Evolutionary conservation across 2,888 invertebrate species (phyloP).

Genomic region (Dugesia japonica): DNA sequence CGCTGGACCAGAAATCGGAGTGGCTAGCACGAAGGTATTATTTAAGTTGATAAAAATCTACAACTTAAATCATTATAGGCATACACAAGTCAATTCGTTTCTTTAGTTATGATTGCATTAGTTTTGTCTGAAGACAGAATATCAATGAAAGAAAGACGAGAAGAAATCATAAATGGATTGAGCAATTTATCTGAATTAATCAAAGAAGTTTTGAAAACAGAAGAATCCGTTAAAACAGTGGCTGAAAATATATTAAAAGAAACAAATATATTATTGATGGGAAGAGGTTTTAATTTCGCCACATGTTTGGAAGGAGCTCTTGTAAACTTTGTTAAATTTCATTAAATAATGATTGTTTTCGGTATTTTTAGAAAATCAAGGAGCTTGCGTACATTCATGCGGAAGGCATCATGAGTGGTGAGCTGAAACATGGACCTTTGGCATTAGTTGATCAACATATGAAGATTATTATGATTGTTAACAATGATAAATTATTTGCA

Average conservation of each 20-base stretch:
- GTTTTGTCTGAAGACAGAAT: constrained; percentile 55
- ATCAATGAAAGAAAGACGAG: neutral
- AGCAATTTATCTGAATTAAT: constrained; percentile 56
- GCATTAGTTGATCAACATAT: constrained; percentile 88
- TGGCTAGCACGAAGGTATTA: constrained; percentile 76
- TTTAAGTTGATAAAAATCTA: constrained; percentile 6
- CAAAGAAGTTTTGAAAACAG: constrained; percentile 69
- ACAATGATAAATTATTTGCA: constrained; percentile 79
- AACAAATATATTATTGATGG: constrained; percentile 89
- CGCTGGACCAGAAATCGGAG: constrained; percentile 98
- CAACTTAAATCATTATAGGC: constrained; percentile 54
- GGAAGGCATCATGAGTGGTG: constrained; percentile 75
- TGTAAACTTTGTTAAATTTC: constrained; percentile 37
- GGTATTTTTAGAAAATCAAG: constrained; percentile 66
- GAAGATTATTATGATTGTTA: constrained; percentile 95
- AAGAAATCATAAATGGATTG: neutral
- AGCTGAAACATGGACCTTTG: constrained; percentile 91
- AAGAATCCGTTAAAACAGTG: constrained; percentile 66
- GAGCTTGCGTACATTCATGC: constrained; percentile 99
- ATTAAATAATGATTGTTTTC: neutral
- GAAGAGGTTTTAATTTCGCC: constrained; percentile 91
- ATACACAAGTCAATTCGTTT: constrained; percentile 95
- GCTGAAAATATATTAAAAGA: constrained; percentile 77
- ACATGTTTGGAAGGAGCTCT: constrained; percentile 80
- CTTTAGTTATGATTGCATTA: constrained; percentile 90